Evolutionary conservation across 1,140 invertebrate species (phyloP).

Genomic region (Hermatobates lingyangjiaoensis): DNA sequence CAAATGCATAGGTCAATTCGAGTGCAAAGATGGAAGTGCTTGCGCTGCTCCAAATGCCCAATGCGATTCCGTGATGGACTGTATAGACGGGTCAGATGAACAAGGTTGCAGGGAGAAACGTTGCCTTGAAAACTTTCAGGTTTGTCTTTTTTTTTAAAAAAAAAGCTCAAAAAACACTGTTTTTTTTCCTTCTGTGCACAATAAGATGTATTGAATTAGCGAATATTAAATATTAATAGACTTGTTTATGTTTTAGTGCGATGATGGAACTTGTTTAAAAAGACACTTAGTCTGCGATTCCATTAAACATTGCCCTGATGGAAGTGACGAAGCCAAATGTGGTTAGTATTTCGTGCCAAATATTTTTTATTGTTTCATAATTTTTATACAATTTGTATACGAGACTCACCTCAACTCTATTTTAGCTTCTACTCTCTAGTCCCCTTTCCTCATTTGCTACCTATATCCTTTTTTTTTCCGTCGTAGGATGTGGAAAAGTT

Average conservation of each 20-base stretch:
- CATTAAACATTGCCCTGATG: slow-evolving; percentile 45
- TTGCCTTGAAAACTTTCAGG: slow-evolving; percentile 37
- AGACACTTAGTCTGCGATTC: slow-evolving; percentile 52
- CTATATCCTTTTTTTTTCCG: no score
- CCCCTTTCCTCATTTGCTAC: no score
- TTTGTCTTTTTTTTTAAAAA: background rate
- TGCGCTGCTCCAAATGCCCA: slow-evolving; percentile 32
- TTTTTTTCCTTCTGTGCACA: background rate
- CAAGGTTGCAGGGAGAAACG: slow-evolving; percentile 31
- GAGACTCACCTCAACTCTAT: no score
- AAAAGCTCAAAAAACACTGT: background rate
- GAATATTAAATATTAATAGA: background rate
- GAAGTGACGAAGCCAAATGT: slow-evolving; percentile 47
- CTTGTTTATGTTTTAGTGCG: slow-evolving; percentile 28
- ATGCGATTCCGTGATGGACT: slow-evolving; percentile 41
- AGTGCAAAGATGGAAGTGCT: slow-evolving; percentile 32
- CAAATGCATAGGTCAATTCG: slow-evolving; percentile 33
- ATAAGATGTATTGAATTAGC: background rate
- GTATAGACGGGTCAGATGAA: slow-evolving; percentile 43
- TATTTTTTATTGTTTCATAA: no score
- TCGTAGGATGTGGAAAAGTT: no score
- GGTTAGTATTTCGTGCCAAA: slow-evolving; percentile 22
- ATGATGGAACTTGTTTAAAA: slow-evolving; percentile 48
- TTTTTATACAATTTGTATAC: no score
- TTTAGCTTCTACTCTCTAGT: no score